Evolutionary conservation across 2,797 vertebrate genomes (phyloP), one percentile per base, ranked within the genome.

Genomic region (Pangasius mekongensis): DNA sequence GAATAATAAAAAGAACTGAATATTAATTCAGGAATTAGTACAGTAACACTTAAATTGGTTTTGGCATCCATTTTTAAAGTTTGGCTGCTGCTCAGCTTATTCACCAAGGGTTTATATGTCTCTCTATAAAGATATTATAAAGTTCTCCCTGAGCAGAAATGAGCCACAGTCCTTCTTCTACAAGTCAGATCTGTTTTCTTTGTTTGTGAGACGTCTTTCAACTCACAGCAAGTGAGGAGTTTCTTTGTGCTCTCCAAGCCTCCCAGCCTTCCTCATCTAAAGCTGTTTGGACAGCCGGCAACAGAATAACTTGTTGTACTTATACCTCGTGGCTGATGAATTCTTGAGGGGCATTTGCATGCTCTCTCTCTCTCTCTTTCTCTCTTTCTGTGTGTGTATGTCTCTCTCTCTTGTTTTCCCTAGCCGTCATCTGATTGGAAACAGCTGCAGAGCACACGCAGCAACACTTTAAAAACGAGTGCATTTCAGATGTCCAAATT

Each of bases 251-350:
- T 95, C 93, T 94, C 69, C 54, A 88, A 89, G 87, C 90, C 81
- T 86, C 89, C 67, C 30, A 83, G 85, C 83, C 60, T 11, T 86
- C 66, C 1, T 74, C 39, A 30, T 67, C 73, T 56, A 67, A 71
- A 88, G 77, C 69, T 85, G 22, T 83, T 83, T 86, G 60, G 86
- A 90, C 88, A 81, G 47, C 0, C 92, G 92, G 92, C 94, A 94
- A 95, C n/a, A 94, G 93, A 96, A 96, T 96, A 96, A 95, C 96
- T 96, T 97, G 96, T 96, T 96, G 96, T 95, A 93, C 94, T 96
- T 96, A 95, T 92, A 93, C 95, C 94, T 92, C 88, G 92, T 96
- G 95, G 94, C 96, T 95, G 95, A 94, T 96, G 94, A 94, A 86
- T 78, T 88, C 58, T 20, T 93, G 93, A 95, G 93, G 94, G 94